A percentile compares a stretch with the other conserved stretches of the same genome.
Conservation (phyloP, 2,113 vertebrate species). For the Pithys albifrons region DNA sequence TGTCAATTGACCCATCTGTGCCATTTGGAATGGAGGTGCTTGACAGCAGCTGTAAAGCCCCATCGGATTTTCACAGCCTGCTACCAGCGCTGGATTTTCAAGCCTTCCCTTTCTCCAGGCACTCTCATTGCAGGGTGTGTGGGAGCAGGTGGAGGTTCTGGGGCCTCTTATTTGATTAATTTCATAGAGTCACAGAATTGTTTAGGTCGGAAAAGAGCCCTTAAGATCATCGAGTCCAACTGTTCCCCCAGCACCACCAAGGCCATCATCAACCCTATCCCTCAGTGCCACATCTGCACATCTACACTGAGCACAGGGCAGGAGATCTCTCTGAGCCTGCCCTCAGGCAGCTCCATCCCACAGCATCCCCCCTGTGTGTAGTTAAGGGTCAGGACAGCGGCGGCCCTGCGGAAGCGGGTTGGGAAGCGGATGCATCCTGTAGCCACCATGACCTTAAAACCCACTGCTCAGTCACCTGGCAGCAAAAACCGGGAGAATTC, state of each 20-base stretch:
- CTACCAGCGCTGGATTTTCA: neutral
- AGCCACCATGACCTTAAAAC: neutral
- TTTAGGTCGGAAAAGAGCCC: neutral
- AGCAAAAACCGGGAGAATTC: neutral
- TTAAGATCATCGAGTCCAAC: neutral
- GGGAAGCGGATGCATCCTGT: neutral
- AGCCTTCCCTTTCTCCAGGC: neutral
- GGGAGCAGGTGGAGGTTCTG: neutral
- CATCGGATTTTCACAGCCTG: fast-evolving
- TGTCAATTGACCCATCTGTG: fast-evolving
- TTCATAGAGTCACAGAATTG: neutral
- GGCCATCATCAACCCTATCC: neutral
- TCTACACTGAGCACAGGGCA: fast-evolving
- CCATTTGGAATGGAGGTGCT: neutral
- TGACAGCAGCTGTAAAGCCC: neutral
- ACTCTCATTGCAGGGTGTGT: fast-evolving
- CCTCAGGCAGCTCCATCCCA: neutral
- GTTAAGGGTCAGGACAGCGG: fast-evolving
- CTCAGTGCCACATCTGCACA: too few relatives aligned
- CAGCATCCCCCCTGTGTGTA: fast-evolving
- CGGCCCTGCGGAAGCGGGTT: fast-evolving
- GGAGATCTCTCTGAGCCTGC: neutral
- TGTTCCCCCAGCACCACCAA: neutral
- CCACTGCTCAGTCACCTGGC: neutral
- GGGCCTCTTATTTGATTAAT: neutral